These are phyloP conservation scores for Cerastis rubricosa DNA, from an alignment of 2,888 invertebrate species.

Conservation along the genomic window DNA sequence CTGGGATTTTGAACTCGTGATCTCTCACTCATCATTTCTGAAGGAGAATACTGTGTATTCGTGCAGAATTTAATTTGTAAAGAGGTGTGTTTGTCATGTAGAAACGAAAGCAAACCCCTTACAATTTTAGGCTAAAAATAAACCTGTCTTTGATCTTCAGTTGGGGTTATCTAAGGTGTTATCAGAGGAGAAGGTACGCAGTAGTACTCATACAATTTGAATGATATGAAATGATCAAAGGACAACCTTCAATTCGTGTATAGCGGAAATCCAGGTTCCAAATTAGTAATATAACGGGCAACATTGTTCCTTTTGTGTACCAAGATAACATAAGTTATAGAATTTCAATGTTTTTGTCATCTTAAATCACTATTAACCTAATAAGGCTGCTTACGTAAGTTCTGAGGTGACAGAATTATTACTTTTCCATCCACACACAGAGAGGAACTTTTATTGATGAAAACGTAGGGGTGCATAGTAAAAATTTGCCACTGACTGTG, in stretches of 20 bases:
- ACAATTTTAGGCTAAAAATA: constrained; percentile 15
- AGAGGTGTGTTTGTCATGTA: background rate
- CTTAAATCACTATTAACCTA: background rate
- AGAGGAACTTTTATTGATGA: background rate
- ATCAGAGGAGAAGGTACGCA: background rate
- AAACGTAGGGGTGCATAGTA: background rate
- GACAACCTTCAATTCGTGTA: background rate
- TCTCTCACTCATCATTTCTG: background rate
- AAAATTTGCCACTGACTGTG: background rate
- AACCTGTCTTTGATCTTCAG: constrained; percentile 25
- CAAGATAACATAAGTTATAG: background rate
- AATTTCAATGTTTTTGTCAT: background rate
- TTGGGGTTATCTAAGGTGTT: background rate
- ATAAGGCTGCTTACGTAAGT: background rate
- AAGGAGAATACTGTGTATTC: background rate
- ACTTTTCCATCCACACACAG: background rate
- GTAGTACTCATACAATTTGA: background rate
- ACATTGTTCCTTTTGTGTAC: background rate
- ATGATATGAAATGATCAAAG: constrained; percentile 5
- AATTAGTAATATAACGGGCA: background rate
- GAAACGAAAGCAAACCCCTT: constrained; percentile 2
- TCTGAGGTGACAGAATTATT: background rate
- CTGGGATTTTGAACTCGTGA: background rate
- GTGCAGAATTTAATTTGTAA: constrained; percentile 10
- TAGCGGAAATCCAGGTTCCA: background rate